Percentiles rank a stretch among this genome's conserved stretches.
phyloP scores from a whole-genome alignment of 2,797 vertebrate species.

The Columba guinea region DNA sequence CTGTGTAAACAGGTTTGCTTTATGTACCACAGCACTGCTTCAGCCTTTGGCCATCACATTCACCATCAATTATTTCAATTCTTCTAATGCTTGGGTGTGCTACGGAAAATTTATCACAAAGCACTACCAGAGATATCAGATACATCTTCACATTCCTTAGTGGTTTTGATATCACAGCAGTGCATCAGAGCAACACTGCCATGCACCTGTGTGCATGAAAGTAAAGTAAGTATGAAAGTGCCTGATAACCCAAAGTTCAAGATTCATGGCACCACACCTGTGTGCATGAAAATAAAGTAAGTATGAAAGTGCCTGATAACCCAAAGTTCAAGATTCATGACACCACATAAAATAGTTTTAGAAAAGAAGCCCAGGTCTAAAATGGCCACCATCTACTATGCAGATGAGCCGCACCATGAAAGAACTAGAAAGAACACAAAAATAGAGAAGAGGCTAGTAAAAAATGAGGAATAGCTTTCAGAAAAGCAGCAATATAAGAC shows the following conservation, averaged over 20 bases:
- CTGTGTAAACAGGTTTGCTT: neutral
- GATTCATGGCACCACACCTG: neutral
- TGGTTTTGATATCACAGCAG: neutral
- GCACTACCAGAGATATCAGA: neutral
- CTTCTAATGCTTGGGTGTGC: neutral
- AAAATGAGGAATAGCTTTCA: neutral
- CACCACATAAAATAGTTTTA: neutral
- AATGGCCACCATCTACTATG: neutral
- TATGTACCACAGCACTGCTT: neutral
- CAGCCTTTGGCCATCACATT: neutral
- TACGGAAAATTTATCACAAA: neutral
- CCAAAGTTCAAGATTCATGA: neutral
- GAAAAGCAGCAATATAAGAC: neutral
- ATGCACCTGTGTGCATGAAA: neutral
- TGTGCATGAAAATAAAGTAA: no score
- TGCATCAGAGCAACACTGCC: neutral
- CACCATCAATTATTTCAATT: neutral
- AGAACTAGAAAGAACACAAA: neutral
- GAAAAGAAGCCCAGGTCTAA: neutral
- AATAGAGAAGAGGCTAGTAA: rapidly evolving
- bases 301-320: neutral
- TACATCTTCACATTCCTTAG: neutral
- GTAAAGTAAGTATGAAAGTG: neutral
- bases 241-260: neutral
- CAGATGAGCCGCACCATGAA: rapidly evolving